Conservation (phyloP, 2,888 invertebrate genomes). For the Polyommatus icarus region DNA sequence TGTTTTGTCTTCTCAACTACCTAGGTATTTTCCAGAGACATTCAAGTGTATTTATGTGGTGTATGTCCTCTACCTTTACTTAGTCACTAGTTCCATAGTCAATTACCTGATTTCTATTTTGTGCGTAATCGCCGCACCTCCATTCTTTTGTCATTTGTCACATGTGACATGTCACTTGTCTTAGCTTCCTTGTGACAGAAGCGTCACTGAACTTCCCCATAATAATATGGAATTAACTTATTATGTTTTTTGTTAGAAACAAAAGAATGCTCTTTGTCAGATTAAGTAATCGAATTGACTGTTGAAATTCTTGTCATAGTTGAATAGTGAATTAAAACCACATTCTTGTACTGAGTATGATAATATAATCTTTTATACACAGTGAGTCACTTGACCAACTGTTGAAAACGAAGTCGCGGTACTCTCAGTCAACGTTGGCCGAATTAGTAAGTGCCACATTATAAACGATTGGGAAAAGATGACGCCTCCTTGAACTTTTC, state of each 20-base stretch:
- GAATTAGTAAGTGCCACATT: slow-evolving; percentile 6
- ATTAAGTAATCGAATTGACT: neutral
- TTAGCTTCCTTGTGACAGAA: neutral
- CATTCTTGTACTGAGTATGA: neutral
- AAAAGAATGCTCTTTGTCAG: neutral
- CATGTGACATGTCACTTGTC: neutral
- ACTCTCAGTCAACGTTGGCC: neutral
- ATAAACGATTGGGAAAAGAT: slow-evolving; percentile 2
- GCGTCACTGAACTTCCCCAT: neutral
- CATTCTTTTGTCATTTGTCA: neutral
- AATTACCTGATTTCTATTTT: slow-evolving; percentile 23
- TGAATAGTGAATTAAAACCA: neutral
- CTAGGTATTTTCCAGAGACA: neutral
- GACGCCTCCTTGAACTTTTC: neutral
- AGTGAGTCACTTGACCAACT: slow-evolving; percentile 4
- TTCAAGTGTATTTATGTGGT: slow-evolving; percentile 1
- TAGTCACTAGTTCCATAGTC: slow-evolving; percentile 18
- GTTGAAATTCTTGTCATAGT: neutral
- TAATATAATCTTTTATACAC: slow-evolving; percentile 2
- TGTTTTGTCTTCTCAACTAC: neutral
- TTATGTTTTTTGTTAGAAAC: neutral
- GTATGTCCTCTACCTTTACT: neutral
- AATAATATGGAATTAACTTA: neutral
- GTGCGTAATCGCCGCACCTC: slow-evolving; percentile 23
- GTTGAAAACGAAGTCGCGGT: neutral